Evolutionary conservation across 2,797 vertebrate species (phyloP), one percentile per base, ranked within the genome.

Genomic region (Phoeniculus purpureus): DNA sequence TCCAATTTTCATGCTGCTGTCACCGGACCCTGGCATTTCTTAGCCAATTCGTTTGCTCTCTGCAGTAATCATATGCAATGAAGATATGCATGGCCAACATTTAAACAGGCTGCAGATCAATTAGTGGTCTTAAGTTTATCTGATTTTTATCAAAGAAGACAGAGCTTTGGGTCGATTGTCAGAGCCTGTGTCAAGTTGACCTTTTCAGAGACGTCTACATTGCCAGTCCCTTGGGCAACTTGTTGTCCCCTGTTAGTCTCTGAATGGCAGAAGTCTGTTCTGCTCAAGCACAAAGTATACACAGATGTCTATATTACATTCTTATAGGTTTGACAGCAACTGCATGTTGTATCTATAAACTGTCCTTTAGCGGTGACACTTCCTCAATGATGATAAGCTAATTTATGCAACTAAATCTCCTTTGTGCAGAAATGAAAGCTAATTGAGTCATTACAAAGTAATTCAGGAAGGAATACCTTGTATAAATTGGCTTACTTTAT

Each of bases 41-140:
- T 96, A 94, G 93, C 96, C 79, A 85, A 96, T 97, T 97, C 97
- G 97, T 98, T 98, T 98, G 97, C 97, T 97, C 97, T 96, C 96
- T 92, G 96, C 94, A 96, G 96, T 98, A 98, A 98, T 98, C 97
- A 98, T 98, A 98, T 98, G 98, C 98, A 97, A 98, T 97, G 98
- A 98, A 98, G 98, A 98, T 98, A 98, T 98, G 98, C 98, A 98
- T 98, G 97, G 98, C 98, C 98, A 99, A 99, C 98, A 99, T 99
- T 99, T 99, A 99, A 98, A 98, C 98, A 98, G 98, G 98, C 98
- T 98, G 97, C 96, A 95, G 98, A 99, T 99, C 99, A 97, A 99
- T 99, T 98, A 99, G 98, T 98, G 98, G 99, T 99, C 99, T 99
- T 99, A 99, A 98, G 99, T 99, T 99, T 99, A 99, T 99, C 99